phyloP scores from a whole-genome alignment of 1,140 invertebrate species.

The Lordiphosa collinella region DNA sequence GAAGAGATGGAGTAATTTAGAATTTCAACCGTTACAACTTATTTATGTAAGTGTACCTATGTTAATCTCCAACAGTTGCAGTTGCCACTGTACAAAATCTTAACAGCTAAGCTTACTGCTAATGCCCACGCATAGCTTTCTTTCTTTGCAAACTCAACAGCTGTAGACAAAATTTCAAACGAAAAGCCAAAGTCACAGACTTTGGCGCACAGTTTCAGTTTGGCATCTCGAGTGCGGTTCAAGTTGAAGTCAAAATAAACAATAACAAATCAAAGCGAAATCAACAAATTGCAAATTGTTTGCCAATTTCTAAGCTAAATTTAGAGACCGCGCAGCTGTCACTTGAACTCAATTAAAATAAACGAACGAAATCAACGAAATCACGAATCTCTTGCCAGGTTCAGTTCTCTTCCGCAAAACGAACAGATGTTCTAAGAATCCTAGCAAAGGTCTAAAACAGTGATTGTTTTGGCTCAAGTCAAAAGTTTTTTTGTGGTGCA shows the following conservation, averaged over 20 bases:
- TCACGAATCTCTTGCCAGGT: too few species aligned
- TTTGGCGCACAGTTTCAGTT: conserved; percentile 48
- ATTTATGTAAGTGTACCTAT: background rate
- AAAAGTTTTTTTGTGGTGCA: conserved; percentile 65
- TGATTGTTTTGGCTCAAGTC: conserved; percentile 42
- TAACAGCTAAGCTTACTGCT: conserved; percentile 4
- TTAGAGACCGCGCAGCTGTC: conserved; percentile 43
- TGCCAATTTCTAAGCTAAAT: conserved; percentile 34
- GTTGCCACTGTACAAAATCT: too few species aligned
- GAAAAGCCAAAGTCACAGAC: conserved; percentile 44
- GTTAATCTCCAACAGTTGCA: conserved; percentile 6
- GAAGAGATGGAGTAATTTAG: conserved; percentile 5
- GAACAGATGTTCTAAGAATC: conserved; percentile 60
- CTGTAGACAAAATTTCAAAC: conserved; percentile 30
- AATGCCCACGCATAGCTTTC: conserved; percentile 20
- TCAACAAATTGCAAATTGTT: conserved; percentile 40
- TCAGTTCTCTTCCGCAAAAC: conserved; percentile 28
- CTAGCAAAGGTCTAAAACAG: conserved; percentile 30
- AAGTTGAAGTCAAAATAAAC: conserved; percentile 13
- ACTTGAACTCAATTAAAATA: conserved; percentile 70
- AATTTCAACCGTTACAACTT: background rate
- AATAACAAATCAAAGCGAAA: conserved; percentile 14
- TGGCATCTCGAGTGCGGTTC: conserved; percentile 59
- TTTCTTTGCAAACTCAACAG: conserved; percentile 11
- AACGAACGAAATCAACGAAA: conserved; percentile 43